These are phyloP conservation scores for Formicarius rufipectus DNA, from an alignment of 2,113 vertebrate species.

Conservation along the genomic window DNA sequence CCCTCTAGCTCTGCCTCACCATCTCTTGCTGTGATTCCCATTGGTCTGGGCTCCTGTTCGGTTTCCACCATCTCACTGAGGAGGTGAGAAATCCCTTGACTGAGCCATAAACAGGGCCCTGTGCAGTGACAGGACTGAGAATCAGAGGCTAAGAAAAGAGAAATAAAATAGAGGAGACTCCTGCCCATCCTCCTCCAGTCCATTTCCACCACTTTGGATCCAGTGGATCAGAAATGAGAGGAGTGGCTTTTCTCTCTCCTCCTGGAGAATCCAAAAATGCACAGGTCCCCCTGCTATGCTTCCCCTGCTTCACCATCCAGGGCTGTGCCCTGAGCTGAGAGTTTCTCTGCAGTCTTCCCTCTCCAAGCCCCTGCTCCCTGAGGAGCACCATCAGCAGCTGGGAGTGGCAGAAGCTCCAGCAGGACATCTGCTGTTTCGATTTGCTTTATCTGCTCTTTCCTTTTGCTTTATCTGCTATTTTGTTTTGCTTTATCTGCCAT, in stretches of 20 bases:
- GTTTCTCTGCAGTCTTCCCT: neutral
- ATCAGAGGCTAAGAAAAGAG: neutral
- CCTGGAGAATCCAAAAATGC: neutral
- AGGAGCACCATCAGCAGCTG: neutral
- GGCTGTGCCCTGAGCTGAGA: neutral
- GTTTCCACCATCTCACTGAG: neutral
- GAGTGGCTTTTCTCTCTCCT: neutral
- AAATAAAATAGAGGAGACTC: neutral
- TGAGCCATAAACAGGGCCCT: neutral
- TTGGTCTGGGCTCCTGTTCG: neutral
- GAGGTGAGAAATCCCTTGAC: neutral
- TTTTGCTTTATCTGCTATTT: neutral
- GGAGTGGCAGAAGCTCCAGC: neutral
- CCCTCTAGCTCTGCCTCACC: neutral
- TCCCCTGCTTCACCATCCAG: neutral
- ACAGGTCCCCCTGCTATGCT: neutral
- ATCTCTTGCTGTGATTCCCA: neutral
- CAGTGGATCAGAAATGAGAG: neutral
- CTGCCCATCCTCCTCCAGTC: neutral
- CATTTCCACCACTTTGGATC: fast-evolving
- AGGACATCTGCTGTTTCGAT: neutral
- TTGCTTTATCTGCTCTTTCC: neutral
- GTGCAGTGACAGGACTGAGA: neutral
- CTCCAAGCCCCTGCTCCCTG: neutral
- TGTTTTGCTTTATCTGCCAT: neutral